phyloP scores from a whole-genome alignment of 30 jellyfish, hydroid and myxozoan genomes.

The Hydractinia echinata region DNA sequence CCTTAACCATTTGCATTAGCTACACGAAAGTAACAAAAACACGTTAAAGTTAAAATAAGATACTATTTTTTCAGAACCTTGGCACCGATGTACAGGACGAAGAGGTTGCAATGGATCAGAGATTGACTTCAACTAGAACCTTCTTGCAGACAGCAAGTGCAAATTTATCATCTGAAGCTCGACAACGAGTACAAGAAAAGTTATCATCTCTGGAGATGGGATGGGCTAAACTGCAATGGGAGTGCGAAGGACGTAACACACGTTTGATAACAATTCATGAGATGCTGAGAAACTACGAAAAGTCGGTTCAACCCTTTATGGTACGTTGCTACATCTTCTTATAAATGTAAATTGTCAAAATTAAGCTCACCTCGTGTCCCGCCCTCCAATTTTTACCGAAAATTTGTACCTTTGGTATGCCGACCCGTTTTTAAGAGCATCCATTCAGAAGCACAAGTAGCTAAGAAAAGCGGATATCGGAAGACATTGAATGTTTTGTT shows the following conservation, averaged over 20 bases:
- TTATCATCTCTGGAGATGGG: conserved; percentile 79
- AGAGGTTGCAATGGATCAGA: conserved; percentile 52
- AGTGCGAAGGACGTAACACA: conserved; percentile 88
- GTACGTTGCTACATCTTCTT: conserved; percentile 40
- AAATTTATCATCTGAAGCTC: conserved; percentile 34
- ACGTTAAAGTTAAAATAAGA: too few relatives aligned
- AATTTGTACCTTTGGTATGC: too few relatives aligned
- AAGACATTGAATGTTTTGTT: too few relatives aligned
- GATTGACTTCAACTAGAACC: conserved; percentile 58
- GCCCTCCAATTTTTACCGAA: too few relatives aligned
- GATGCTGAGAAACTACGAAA: conserved; percentile 77
- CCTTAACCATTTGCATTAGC: too few relatives aligned
- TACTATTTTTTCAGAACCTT: conserved; percentile 13
- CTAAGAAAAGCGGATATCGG: too few relatives aligned
- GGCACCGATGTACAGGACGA: conserved; percentile 36
- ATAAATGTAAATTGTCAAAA: too few relatives aligned
- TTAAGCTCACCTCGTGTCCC: too few relatives aligned
- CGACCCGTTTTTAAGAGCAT: too few relatives aligned
- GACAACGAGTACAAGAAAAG: conserved; percentile 61
- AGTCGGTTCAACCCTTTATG: conserved; percentile 70
- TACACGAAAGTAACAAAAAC: too few relatives aligned
- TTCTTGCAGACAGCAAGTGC: conserved; percentile 57
- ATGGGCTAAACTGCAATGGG: conserved; percentile 97
- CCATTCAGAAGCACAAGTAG: too few relatives aligned
- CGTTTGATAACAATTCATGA: conserved; percentile 72